Base-by-base conservation (phyloP, 2,797 vertebrate genomes). In the Phoxinus dragarum region DNA sequence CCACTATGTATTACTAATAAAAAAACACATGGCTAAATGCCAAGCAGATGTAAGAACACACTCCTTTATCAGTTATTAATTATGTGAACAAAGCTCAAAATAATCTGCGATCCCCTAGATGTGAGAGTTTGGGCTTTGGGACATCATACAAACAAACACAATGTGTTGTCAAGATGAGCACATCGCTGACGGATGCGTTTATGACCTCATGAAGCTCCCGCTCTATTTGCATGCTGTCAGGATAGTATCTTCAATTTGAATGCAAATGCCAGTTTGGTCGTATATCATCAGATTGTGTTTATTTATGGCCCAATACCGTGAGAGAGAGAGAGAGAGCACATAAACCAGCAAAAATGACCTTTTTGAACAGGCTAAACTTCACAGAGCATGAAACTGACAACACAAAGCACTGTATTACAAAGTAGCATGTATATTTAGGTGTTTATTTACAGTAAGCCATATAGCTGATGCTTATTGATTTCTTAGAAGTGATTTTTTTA, bases 1-100 rank as follows among this genome's bases (percentile, higher is more conserved):
- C 87, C 89, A 87, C 80, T 89, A 59, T 87, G 84, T 78, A 89
- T 91, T 89, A 92, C 90, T 91, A 84, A 61, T 68, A 88, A 90
- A 85, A 90, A 85, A 90, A 91, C 79, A 84, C 83, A 82, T 38
- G 73, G 82, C 78, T 75, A 75, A 38, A 27, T 2, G 71, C 71
- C 74, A 88, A 68, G 77, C 67, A 54, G 77, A 67, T 56, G 83
- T 86, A 79, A 61, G 40, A 38, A 75, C 47, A 71, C 34, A 68
- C 40, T 80, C 21, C 42, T 72, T 67, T 73, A 52, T 78, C 8
- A n/a, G 66, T 84, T 34, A 79, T 77, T 81, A 79, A 66, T 75
- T 56, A 80, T 34, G 38, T 5, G 40, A 76, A 52, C 42, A 47
- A 56, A 44, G 12, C 21, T 23, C 11, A 16, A 12, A 34, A 34